Conservation (phyloP, 2,113 vertebrate species). For the Todiramphus chloris region DNA sequence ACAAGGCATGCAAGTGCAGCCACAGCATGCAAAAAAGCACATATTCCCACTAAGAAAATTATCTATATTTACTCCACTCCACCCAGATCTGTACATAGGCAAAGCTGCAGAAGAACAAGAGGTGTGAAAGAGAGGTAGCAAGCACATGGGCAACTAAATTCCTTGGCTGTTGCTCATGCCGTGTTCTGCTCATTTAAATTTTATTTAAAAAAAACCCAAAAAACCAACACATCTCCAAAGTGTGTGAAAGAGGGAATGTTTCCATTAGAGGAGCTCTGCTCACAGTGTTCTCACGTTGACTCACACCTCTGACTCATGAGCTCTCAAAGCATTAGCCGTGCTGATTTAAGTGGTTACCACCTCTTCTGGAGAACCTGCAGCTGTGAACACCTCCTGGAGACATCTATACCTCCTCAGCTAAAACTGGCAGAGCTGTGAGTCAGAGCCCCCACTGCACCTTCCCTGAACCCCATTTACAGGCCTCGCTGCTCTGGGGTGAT, state of each 20-base stretch:
- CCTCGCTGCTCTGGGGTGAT: rapidly evolving
- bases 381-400: rapidly evolving
- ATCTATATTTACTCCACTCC: background rate
- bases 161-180: background rate
- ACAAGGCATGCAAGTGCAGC: background rate
- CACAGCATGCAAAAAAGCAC: background rate
- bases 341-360: background rate
- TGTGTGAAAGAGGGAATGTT: constrained; percentile 7
- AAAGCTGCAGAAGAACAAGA: background rate
- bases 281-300: background rate
- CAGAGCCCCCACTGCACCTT: background rate
- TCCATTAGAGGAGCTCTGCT: background rate
- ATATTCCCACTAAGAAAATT: background rate
- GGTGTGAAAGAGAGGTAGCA: background rate
- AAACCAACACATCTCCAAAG: background rate
- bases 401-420: background rate
- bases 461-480: background rate
- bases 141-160: background rate
- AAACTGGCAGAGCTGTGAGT: background rate
- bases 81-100: background rate
- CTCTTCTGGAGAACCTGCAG: background rate
- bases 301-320: constrained; percentile 8
- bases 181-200: background rate
- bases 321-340: background rate
- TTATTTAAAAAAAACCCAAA: background rate